A percentile compares a stretch with the other conserved stretches of the same genome.
These are phyloP conservation scores for Eristalinus sepulchralis DNA, from an alignment of 2,888 invertebrate genomes.

Conservation along the genomic window DNA sequence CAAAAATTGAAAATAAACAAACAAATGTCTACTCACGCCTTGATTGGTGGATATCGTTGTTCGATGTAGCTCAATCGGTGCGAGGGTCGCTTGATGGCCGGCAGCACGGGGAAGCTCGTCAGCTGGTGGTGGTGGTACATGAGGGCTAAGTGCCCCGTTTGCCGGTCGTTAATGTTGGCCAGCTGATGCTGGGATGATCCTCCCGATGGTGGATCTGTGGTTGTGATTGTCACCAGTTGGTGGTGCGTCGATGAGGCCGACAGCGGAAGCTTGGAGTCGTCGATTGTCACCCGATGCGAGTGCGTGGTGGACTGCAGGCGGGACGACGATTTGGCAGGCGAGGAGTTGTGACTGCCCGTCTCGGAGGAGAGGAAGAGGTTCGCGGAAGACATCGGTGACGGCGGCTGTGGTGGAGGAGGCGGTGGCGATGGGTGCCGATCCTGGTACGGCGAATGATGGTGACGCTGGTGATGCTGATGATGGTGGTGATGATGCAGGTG, in stretches of 20 bases:
- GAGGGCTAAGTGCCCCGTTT: conserved; percentile 78
- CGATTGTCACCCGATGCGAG: conserved; percentile 80
- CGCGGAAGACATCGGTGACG: conserved; percentile 88
- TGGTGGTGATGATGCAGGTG: conserved; percentile 80
- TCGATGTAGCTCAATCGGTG: conserved; percentile 79
- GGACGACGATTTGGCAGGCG: conserved; percentile 82
- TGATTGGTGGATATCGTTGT: conserved; percentile 77
- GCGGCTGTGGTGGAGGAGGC: conserved; percentile 81
- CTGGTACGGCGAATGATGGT: conserved; percentile 78
- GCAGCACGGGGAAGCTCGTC: conserved; percentile 79
- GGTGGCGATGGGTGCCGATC: conserved; percentile 72
- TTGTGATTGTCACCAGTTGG: conserved; percentile 72
- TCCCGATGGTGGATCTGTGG: conserved; percentile 76
- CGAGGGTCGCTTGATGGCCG: conserved; percentile 79
- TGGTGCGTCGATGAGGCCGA: conserved; percentile 76
- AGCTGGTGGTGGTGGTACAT: conserved; percentile 81
- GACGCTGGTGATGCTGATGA: conserved; percentile 78
- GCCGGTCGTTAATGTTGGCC: conserved; percentile 74
- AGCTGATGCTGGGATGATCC: conserved; percentile 76
- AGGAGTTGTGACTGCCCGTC: conserved; percentile 86
- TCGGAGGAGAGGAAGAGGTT: conserved; percentile 89
- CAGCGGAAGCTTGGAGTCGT: conserved; percentile 79
- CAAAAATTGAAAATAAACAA: neutral
- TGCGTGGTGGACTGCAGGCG: conserved; percentile 76
- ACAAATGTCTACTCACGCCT: conserved; percentile 78